phyloP scores from a whole-genome alignment of 2,797 vertebrate species.

The Phyllotis vaccarum region DNA sequence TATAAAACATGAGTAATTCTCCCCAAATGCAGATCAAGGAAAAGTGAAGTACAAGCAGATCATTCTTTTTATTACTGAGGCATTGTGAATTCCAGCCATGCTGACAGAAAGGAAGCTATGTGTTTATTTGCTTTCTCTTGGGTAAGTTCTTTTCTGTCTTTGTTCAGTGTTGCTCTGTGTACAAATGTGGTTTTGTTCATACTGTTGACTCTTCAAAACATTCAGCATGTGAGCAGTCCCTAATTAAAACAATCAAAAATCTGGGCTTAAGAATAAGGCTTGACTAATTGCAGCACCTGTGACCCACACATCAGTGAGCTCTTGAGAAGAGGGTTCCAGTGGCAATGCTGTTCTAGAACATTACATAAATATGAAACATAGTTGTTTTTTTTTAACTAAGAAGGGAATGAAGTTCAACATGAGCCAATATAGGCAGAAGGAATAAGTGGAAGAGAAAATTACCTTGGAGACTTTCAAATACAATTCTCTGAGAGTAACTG shows the following conservation, averaged over 20 bases:
- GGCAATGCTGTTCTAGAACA: neutral
- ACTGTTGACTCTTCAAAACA: neutral
- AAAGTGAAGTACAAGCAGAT: neutral
- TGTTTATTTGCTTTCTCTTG: neutral
- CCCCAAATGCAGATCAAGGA: neutral
- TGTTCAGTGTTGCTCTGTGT: neutral
- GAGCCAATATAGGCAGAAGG: neutral
- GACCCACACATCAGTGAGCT: fast-evolving
- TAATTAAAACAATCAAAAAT: neutral
- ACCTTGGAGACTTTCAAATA: neutral
- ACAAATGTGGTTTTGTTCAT: neutral
- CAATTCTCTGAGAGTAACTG: neutral
- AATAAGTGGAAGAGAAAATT: neutral
- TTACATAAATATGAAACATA: neutral
- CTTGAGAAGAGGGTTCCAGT: fast-evolving
- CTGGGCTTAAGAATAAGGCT: neutral
- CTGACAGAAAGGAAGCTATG: neutral
- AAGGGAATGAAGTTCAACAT: neutral
- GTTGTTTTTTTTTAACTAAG: constrained; percentile 34
- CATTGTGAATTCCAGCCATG: fast-evolving
- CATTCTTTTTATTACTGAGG: neutral
- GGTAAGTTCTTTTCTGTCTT: neutral
- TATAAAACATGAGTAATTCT: neutral
- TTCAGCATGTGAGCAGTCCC: neutral
- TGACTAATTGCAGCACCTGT: neutral